These are phyloP conservation scores for Mercenaria mercenaria DNA, from an alignment of 1,140 invertebrate species.

Conservation along the genomic window DNA sequence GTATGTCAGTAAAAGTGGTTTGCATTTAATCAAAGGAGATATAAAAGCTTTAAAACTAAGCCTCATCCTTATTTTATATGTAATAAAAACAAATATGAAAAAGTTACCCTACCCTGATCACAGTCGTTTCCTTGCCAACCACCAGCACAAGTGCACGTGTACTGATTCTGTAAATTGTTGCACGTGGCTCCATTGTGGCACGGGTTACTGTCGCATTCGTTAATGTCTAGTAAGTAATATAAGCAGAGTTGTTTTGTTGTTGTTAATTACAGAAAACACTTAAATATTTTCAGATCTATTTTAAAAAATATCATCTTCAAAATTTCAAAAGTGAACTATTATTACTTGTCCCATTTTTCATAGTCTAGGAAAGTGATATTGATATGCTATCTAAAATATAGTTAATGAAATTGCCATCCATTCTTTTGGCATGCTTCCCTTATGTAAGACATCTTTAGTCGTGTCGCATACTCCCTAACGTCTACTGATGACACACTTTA, in stretches of 20 bases:
- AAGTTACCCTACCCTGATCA: not conserved
- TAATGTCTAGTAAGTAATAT: slow-evolving; percentile 8
- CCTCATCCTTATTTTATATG: too few relatives aligned
- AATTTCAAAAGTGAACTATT: not conserved
- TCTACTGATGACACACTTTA: too few relatives aligned
- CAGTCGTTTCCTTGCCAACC: not conserved
- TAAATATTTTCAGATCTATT: not conserved
- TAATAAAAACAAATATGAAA: too few relatives aligned
- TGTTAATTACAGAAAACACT: not conserved
- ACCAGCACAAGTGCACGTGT: not conserved
- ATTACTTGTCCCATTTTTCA: not conserved
- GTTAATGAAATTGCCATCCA: too few relatives aligned
- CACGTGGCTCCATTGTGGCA: slow-evolving; percentile 25
- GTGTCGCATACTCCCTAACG: too few relatives aligned
- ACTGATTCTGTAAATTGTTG: not conserved
- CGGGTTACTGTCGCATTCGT: slow-evolving; percentile 19
- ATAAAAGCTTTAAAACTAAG: too few relatives aligned
- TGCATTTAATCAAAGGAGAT: too few relatives aligned
- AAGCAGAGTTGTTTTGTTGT: not conserved
- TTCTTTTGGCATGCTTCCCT: too few relatives aligned
- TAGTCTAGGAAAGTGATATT: not conserved
- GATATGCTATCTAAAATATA: too few relatives aligned
- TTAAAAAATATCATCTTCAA: not conserved
- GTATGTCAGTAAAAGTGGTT: too few relatives aligned
- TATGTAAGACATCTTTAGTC: too few relatives aligned